Evolutionary conservation across 2,797 vertebrate genomes (phyloP).

Genomic region (Ficedula albicollis): DNA sequence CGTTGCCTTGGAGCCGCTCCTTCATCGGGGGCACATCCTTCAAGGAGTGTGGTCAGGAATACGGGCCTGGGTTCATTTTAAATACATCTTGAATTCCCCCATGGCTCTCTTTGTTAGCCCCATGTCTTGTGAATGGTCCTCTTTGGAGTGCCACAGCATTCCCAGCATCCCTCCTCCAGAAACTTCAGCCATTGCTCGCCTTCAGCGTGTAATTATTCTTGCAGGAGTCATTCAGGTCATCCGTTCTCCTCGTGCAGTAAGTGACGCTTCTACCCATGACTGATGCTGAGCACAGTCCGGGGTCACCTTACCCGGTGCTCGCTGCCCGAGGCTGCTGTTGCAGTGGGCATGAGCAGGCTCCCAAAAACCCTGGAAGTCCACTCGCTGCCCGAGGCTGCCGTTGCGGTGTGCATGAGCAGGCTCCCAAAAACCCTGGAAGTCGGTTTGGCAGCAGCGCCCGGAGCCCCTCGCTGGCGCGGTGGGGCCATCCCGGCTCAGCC

Average conservation of each 20-base stretch:
- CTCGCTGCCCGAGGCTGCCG: neutral
- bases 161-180: neutral
- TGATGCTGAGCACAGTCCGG: neutral
- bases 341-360: rapidly evolving
- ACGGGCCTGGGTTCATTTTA: neutral
- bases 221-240: neutral
- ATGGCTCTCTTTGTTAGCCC: neutral
- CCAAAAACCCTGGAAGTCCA: neutral
- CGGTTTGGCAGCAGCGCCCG: neutral
- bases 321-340: neutral
- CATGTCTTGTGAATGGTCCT: neutral
- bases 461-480: rapidly evolving
- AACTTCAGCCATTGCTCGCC: neutral
- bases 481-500: neutral
- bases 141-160: neutral
- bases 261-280: neutral
- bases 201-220: neutral
- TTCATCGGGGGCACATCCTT: neutral
- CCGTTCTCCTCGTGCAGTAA: neutral
- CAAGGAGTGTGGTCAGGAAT: neutral
- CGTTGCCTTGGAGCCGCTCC: neutral
- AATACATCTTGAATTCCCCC: neutral
- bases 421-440: neutral
- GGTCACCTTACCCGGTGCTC: neutral
- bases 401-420: rapidly evolving